Conservation (phyloP, 2,113 vertebrate genomes). For the Helogale parvula region DNA sequence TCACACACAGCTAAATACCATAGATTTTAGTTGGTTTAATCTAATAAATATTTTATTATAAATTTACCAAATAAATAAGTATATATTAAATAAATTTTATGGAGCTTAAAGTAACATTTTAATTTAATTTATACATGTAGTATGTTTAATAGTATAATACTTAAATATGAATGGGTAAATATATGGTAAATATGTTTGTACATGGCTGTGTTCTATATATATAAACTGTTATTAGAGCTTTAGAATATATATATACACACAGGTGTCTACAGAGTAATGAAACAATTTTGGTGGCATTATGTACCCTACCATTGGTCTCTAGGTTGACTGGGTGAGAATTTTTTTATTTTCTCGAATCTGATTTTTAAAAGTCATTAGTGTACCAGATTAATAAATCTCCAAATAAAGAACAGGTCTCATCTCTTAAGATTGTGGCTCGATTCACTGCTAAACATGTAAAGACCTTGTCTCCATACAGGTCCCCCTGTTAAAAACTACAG, state of each 20-base stretch:
- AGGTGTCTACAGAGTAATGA: neutral
- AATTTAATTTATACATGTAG: neutral
- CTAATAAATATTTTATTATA: neutral
- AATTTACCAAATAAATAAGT: neutral
- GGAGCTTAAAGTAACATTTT: neutral
- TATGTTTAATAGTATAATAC: neutral
- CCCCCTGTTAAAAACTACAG: neutral
- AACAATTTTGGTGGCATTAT: neutral
- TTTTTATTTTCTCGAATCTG: conserved; percentile 5
- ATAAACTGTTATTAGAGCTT: neutral
- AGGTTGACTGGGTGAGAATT: neutral
- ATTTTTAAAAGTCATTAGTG: conserved; percentile 33
- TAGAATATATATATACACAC: neutral
- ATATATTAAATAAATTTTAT: neutral
- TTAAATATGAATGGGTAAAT: neutral
- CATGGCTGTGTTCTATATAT: neutral
- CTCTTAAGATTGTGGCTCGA: neutral
- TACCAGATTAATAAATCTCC: conserved; percentile 31
- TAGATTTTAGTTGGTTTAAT: neutral
- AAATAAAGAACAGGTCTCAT: conserved; percentile 17
- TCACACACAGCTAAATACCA: neutral
- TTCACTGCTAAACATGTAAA: neutral
- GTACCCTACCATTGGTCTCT: neutral
- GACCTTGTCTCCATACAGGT: neutral
- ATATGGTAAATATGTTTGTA: neutral